These are phyloP conservation scores for Falco columbarius DNA, from an alignment of 2,797 vertebrate species.

Conservation along the genomic window DNA sequence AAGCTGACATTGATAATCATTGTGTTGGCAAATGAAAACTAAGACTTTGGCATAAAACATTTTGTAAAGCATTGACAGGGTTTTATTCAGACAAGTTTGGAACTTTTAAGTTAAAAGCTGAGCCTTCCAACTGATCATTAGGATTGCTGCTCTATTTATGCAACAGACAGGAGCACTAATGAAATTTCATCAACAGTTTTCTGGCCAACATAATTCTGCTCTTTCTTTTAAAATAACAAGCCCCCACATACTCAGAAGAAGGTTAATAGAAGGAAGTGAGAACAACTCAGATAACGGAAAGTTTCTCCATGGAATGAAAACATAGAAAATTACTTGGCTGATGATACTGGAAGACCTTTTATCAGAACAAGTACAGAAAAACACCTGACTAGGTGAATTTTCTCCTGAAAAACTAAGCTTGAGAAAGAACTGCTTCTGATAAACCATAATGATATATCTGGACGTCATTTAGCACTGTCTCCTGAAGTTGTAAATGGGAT, in stretches of 20 bases:
- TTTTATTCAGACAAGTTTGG: neutral
- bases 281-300: neutral
- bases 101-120: neutral
- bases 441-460: neutral
- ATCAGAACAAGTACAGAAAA: neutral
- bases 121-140: neutral
- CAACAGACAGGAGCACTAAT: conserved; percentile 27
- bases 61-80: neutral
- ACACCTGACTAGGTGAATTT: neutral
- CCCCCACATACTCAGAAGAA: neutral
- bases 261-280: neutral
- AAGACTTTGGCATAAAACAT: neutral
- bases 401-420: neutral
- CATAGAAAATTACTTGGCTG: neutral
- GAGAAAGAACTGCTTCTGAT: neutral
- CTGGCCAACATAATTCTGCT: neutral
- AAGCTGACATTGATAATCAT: neutral
- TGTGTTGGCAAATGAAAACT: neutral
- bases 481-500: neutral
- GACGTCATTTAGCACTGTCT: neutral
- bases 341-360: neutral
- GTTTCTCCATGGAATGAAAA: neutral
- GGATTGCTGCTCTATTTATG: neutral
- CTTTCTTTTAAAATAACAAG: neutral
- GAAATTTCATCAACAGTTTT: neutral